These are phyloP conservation scores for Callyntrura sp. DNA, from an alignment of 2,888 invertebrate species.

Conservation along the genomic window DNA sequence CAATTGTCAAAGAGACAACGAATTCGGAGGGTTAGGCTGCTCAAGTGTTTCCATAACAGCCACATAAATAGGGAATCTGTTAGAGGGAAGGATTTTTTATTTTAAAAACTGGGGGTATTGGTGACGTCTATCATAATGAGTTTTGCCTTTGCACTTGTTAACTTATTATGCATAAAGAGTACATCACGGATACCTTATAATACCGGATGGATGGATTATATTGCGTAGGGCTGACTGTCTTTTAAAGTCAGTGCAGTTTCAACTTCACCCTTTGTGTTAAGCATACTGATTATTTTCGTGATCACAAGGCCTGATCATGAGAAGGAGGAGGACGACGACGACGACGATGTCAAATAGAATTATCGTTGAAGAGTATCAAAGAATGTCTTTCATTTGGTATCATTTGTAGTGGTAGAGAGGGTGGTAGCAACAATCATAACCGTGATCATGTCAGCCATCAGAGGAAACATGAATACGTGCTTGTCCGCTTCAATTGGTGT, in stretches of 20 bases:
- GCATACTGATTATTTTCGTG: constrained; percentile 73
- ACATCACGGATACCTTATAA: neutral
- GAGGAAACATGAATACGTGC: constrained; percentile 71
- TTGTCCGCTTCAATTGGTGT: constrained; percentile 52
- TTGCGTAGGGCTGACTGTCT: neutral
- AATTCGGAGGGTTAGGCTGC: neutral
- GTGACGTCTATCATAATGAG: neutral
- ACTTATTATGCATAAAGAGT: constrained; percentile 32
- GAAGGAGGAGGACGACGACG: neutral
- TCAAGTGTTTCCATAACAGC: neutral
- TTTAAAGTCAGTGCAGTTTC: neutral
- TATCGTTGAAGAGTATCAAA: constrained; percentile 83
- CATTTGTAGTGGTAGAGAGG: neutral
- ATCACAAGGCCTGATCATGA: neutral
- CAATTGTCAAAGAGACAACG: constrained; percentile 3
- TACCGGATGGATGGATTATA: neutral
- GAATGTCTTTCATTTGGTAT: constrained; percentile 84
- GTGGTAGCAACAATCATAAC: neutral
- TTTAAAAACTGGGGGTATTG: neutral
- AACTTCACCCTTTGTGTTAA: constrained; percentile 17
- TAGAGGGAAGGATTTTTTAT: neutral
- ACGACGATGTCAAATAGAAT: constrained; percentile 81
- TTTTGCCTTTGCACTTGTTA: constrained; percentile 28
- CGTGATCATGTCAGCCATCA: constrained; percentile 17
- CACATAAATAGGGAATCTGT: neutral